Base-by-base conservation (phyloP, 2,888 invertebrate genomes). In the Drymonia ruficornis region DNA sequence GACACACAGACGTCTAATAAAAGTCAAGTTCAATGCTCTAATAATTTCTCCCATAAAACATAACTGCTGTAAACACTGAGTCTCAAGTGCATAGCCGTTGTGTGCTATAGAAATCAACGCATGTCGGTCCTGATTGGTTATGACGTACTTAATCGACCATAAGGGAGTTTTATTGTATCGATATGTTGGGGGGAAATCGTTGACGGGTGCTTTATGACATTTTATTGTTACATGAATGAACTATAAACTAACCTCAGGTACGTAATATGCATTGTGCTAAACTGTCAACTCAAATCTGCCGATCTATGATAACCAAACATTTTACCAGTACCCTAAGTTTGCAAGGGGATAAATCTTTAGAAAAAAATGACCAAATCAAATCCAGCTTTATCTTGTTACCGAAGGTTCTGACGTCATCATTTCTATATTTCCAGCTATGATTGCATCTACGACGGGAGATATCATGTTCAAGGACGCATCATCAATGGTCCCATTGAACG, bases 11-110 rank as follows among this genome's bases (percentile, higher is more conserved):
- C 55, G 56, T 52, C 50, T 59, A 61, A 57, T 65, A 55, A 51
- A 63, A 64, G 59, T 69, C 71, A 71, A 71, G 71, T 71, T 72
- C 72, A 72, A 61, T 64, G 72, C 60, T 62, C 71, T 58, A 47
- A 18, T 63, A 70, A 64, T 59, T 61, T 63, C 55, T 49, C 52
- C 40, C 57, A 56, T 65, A 53, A 60, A 61, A 23, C 54, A 59
- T 61, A 46, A 57, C 54, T 18, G 63, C 61, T 56, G 53, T 61
- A 70, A 70, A 62, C 59, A 58, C n/a, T 48, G 50, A 50, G 15
- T 55, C 55, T 65, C 58, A 55, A 65, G 68, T 61, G 56, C 49
- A 29, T 38, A 40, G 46, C 38, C 18, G 42, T 47, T 45, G 53
- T 52, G 50, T 43, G n/a, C 51, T 44, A 53, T 36, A 47, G 44